Conservation (phyloP, 1,140 invertebrate species). For the Scaptomyza pallida region DNA sequence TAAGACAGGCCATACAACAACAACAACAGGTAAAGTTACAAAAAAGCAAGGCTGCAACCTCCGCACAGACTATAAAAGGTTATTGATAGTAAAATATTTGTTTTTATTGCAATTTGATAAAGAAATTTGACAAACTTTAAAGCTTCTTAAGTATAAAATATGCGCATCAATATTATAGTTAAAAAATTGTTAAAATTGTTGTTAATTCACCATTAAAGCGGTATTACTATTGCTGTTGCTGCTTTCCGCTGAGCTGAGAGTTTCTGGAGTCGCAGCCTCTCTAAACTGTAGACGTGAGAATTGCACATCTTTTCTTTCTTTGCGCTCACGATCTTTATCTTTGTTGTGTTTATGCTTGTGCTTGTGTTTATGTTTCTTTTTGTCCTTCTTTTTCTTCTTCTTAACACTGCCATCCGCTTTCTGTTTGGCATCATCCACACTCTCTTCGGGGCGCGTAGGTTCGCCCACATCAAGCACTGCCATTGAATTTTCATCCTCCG, state of each 20-base stretch:
- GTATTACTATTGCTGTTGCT: conserved; percentile 80
- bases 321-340: conserved; percentile 85
- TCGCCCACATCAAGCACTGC: conserved; percentile 63
- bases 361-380: conserved; percentile 92
- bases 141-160: background rate
- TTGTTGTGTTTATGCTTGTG: conserved; percentile 92
- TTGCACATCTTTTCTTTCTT: conserved; percentile 84
- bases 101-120: too few relatives aligned
- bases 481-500: conserved; percentile 69
- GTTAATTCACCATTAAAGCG: conserved; percentile 57
- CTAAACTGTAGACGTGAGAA: conserved; percentile 81
- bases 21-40: too few relatives aligned
- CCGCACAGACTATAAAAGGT: too few relatives aligned
- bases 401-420: conserved; percentile 82
- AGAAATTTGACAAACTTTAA: too few relatives aligned
- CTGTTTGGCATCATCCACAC: conserved; percentile 64
- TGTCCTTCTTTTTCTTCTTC: conserved; percentile 93
- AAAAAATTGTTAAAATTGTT: background rate
- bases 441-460: conserved; percentile 58
- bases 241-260: conserved; percentile 86
- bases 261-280: conserved; percentile 86
- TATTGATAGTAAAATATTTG: background rate
- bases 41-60: too few relatives aligned
- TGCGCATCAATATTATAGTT: background rate
- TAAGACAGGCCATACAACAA: too few relatives aligned